Evolutionary conservation across 2,113 vertebrate genomes (phyloP).

Genomic region (Podarcis cretensis): DNA sequence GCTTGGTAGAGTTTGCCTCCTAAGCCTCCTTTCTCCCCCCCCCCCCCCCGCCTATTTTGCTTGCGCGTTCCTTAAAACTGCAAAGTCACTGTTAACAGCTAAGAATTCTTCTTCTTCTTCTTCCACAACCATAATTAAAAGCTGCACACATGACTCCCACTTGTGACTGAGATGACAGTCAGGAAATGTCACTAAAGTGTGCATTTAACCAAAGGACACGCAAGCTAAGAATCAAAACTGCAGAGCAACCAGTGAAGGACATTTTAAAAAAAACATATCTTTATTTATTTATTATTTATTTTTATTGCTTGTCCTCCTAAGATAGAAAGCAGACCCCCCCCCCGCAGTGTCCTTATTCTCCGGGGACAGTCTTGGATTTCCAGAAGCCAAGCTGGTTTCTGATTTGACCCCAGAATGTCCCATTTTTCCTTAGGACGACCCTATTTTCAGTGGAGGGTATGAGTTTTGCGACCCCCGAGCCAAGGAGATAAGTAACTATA

Average conservation of each 20-base stretch:
- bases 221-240: background rate
- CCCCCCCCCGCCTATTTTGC: background rate
- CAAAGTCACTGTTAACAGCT: background rate
- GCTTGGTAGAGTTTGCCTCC: background rate
- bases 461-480: no score
- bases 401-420: no score
- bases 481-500: no score
- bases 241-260: background rate
- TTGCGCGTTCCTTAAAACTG: background rate
- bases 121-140: background rate
- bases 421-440: no score
- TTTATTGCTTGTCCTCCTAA: no score
- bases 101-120: background rate
- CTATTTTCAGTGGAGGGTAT: no score
- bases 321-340: no score
- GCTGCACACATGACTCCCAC: background rate
- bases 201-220: background rate
- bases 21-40: background rate
- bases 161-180: background rate
- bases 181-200: background rate
- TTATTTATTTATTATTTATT: no score
- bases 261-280: background rate
- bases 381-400: no score
- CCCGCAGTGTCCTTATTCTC: no score
- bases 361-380: no score